Evolutionary conservation across 2,888 invertebrate species (phyloP), one percentile per base, ranked within the genome.

Genomic region (Leptinotarsa peninsularis): DNA sequence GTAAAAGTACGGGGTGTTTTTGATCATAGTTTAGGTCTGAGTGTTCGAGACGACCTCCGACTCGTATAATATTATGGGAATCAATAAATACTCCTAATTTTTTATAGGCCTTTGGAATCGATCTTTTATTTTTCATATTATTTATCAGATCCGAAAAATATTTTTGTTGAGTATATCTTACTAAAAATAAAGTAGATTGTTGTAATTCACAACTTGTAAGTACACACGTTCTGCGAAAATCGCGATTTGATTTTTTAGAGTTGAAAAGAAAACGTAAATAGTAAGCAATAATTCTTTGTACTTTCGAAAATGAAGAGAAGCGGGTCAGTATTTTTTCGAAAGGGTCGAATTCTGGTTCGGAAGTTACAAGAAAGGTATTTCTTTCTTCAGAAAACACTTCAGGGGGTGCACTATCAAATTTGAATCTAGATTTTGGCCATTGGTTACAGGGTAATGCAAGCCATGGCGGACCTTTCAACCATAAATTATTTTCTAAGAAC

Each of bases 201-300:
- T 18, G 18, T 18, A 18, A 18, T 18, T 18, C 18, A 18, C 18
- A 18, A 18, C 18, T 18, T 18, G 18, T 18, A 18, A 18, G 18
- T 18, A 18, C 18, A 18, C 18, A 18, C 18, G 18, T 18, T 18
- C 18, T 18, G 18, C 18, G 18, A 18, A 18, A 18, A 18, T 18
- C 18, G 18, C 18, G 18, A 18, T 18, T 18, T 18, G 18, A 18
- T 18, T 18, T 18, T 18, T 50, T 15, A 50, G 3, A 50, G 14
- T 50, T 15, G 15, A 15, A 15, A 15, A 50, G 13, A 15, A 50
- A 50, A 15, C 50, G 50, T 50, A 50, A 14, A 17, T 50, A 54
- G n/a, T 54, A 54, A n/a, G 54, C 54, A n/a, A 54, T n/a, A n/a
- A 54, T 54, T 54, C 54, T 17, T 54, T 54, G 18, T n/a, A 18